Conservation (phyloP, 2,888 invertebrate species). For the Cephus spinipes region DNA sequence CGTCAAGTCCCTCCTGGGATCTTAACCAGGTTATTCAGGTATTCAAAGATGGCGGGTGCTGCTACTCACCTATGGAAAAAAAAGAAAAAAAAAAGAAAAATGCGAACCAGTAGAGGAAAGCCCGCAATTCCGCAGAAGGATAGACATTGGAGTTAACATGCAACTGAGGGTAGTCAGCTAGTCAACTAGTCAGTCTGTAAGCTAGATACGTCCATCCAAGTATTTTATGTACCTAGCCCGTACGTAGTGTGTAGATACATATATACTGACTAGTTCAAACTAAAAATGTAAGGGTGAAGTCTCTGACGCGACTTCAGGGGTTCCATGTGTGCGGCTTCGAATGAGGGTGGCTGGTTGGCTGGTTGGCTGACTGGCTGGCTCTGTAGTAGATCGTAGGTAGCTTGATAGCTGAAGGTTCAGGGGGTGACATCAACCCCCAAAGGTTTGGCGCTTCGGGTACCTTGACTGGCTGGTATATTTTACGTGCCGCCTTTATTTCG, state of each 20-base stretch:
- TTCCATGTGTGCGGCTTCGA: too few relatives aligned
- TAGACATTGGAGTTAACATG: conserved; percentile 34
- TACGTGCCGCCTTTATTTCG: conserved; percentile 62
- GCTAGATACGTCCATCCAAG: too few relatives aligned
- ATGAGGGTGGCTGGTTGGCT: too few relatives aligned
- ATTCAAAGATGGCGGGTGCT: background rate
- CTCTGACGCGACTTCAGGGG: too few relatives aligned
- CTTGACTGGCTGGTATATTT: conserved; percentile 39
- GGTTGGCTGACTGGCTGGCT: too few relatives aligned
- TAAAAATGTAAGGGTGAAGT: too few relatives aligned
- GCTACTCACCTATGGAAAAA: background rate
- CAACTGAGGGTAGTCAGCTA: conserved; percentile 25
- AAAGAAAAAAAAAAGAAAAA: too few relatives aligned
- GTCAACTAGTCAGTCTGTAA: conserved; percentile 17
- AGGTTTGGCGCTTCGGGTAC: conserved; percentile 37
- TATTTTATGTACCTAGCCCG: too few relatives aligned
- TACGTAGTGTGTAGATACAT: too few relatives aligned
- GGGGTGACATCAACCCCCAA: conserved; percentile 25
- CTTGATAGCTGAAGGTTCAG: background rate
- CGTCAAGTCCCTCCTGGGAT: background rate
- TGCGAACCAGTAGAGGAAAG: background rate
- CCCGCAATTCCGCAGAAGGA: conserved; percentile 30
- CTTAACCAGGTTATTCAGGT: background rate
- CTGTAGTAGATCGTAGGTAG: too few relatives aligned
- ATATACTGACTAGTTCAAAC: too few relatives aligned